A percentile compares a stretch with the other conserved stretches of the same genome.
These are phyloP conservation scores for Podarcis raffonei DNA, from an alignment of 2,113 vertebrate species.

Conservation along the genomic window DNA sequence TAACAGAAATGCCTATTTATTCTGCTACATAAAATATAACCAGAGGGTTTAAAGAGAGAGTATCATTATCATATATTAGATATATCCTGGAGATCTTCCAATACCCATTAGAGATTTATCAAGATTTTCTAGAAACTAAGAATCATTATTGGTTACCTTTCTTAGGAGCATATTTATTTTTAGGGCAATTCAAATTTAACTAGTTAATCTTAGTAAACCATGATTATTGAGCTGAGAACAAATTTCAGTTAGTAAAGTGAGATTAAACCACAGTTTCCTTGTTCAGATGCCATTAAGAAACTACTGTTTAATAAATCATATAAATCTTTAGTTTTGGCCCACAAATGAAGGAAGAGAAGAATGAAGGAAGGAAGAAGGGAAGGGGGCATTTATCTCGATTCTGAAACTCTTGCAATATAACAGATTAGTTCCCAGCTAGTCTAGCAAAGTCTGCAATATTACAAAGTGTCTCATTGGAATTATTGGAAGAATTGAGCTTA, in stretches of 20 bases:
- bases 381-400: too few relatives aligned
- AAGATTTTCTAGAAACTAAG: not conserved
- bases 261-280: not conserved
- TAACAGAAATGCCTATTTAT: not conserved
- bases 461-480: not conserved
- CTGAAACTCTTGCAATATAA: not conserved
- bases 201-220: not conserved
- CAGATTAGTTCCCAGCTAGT: not conserved
- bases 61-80: not conserved
- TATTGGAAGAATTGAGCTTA: not conserved
- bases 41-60: not conserved
- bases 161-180: not conserved
- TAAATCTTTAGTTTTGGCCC: not conserved
- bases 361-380: too few relatives aligned
- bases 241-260: not conserved
- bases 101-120: not conserved
- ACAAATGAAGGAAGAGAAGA: not conserved
- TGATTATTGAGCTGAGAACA: too few relatives aligned
- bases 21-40: not conserved
- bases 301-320: not conserved
- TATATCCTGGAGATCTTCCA: not conserved
- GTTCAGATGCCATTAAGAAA: not conserved
- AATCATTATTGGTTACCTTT: not conserved
- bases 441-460: not conserved
- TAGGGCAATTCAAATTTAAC: not conserved